Evolutionary conservation across 2,797 vertebrate genomes (phyloP), one percentile per base, ranked within the genome.

Genomic region (Brachyalestes nurse): DNA sequence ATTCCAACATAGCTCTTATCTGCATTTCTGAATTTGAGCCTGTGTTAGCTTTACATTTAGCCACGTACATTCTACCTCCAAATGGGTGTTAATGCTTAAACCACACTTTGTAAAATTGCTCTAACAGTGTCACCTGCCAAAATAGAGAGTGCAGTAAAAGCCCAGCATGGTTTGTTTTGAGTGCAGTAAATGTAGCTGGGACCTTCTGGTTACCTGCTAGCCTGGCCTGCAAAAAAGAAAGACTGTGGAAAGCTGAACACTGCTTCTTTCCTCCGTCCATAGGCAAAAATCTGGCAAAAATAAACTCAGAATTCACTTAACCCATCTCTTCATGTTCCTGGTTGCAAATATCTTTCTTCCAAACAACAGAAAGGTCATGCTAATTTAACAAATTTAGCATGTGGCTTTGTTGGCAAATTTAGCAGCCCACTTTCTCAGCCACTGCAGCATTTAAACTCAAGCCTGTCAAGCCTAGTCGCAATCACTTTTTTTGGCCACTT

Each of bases 31-130:
- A 45, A 45, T 12, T 45, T 45, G 42, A 12, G 42, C 10, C 10
- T 45, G 42, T 45, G 8, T 45, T 45, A 45, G 42, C 42, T 8
- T 45, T 45, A 45, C 42, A 45, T 34, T 34, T 34, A 45, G 42
- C 7, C 42, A 7, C 10, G 8, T 12, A 62, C 16, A 17, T 21
- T 6, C 65, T 65, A 0, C 77, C 83, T 84, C 77, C 85, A 84
- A 57, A 81, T 88, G 78, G 81, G 42, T 40, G 13, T 85, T 90
- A 86, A 93, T 88, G 88, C 84, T 82, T 78, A 88, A 91, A 92
- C 85, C 91, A 91, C 81, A 79, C 87, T 91, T 90, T 90, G 83
- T 80, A 87, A 84, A 71, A 76, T 25, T 62, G 17, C 83, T 81
- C 83, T 57, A 45, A 53, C 45, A 82, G 71, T 38, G 78, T 79